phyloP scores from a whole-genome alignment of 2,888 invertebrate genomes.

The Drosophila suboccidentalis region DNA sequence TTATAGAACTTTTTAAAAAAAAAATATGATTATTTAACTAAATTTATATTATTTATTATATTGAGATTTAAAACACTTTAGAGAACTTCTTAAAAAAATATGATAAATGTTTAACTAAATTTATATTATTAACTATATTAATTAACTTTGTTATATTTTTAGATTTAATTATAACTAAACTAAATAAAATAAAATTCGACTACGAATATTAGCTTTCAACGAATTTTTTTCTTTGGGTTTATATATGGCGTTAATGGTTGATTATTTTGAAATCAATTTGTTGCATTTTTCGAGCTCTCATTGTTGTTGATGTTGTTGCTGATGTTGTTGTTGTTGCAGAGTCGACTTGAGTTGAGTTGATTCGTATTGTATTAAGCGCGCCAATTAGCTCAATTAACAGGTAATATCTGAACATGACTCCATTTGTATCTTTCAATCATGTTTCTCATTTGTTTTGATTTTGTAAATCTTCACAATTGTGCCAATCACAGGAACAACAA shows the following conservation, averaged over 20 bases:
- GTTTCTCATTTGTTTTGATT: constrained; percentile 36
- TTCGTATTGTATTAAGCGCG: constrained; percentile 40
- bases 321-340: constrained; percentile 19
- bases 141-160: too few species aligned
- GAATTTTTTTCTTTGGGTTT: not conserved
- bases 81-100: too few species aligned
- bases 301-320: constrained; percentile 15
- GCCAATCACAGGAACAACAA: not conserved
- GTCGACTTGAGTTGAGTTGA: not conserved
- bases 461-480: constrained; percentile 34
- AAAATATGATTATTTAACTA: too few species aligned
- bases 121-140: too few species aligned
- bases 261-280: constrained; percentile 71
- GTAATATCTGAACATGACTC: constrained; percentile 48
- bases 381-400: constrained; percentile 71
- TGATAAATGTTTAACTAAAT: too few species aligned
- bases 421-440: constrained; percentile 40
- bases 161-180: too few species aligned
- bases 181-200: not conserved
- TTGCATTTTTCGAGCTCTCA: constrained; percentile 45
- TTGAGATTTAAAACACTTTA: too few species aligned
- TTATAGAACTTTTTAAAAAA: too few species aligned
- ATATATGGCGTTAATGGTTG: constrained; percentile 41
- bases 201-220: not conserved
- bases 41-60: too few species aligned